phyloP scores from a whole-genome alignment of 1,140 invertebrate genomes.

The Euglossa dilemma region DNA sequence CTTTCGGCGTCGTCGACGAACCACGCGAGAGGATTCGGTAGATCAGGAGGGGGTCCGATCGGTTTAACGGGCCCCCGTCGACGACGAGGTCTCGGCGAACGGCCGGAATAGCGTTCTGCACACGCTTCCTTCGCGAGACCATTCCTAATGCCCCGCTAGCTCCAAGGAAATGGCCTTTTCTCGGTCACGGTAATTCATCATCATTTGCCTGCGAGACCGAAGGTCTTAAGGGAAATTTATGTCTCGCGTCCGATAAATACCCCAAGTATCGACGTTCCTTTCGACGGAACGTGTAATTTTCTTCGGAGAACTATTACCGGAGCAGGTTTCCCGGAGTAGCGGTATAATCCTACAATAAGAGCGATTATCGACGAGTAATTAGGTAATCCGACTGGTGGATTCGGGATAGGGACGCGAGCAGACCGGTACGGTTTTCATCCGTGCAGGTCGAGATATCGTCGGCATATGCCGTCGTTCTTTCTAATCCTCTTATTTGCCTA shows the following conservation, averaged over 20 bases:
- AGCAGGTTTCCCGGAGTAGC: constrained; percentile 26
- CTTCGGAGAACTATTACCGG: constrained; percentile 10
- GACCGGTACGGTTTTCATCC: neutral
- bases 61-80: neutral
- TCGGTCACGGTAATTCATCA: constrained; percentile 4
- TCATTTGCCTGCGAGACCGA: neutral
- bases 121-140: neutral
- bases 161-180: constrained; percentile 9
- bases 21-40: no score
- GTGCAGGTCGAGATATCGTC: neutral
- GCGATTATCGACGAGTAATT: constrained; percentile 16
- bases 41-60: no score
- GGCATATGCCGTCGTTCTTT: no score
- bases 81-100: neutral
- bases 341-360: constrained; percentile 20
- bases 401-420: neutral
- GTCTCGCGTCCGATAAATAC: constrained; percentile 21
- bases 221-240: constrained; percentile 22
- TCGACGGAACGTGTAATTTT: constrained; percentile 16
- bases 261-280: constrained; percentile 6
- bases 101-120: no score
- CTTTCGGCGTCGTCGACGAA: no score
- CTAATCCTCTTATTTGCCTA: no score
- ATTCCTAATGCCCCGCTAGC: neutral
- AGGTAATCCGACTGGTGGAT: neutral